Percentiles rank a stretch among this genome's conserved stretches.
These are phyloP conservation scores for Micromys minutus DNA, from an alignment of 2,113 vertebrate species.

Conservation along the genomic window DNA sequence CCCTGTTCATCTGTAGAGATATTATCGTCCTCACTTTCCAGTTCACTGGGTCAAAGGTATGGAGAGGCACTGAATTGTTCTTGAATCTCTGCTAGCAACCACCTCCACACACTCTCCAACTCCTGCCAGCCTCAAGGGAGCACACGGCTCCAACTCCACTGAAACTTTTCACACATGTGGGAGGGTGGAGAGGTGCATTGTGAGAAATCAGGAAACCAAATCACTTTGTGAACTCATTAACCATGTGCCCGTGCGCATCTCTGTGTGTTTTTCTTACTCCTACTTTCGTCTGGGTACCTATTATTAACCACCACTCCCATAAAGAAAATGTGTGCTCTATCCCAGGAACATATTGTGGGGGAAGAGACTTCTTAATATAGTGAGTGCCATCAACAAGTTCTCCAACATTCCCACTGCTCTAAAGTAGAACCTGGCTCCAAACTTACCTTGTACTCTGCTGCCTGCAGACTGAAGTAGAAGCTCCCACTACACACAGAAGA, in stretches of 20 bases:
- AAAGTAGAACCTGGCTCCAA: conserved; percentile 47
- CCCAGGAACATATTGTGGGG: conserved; percentile 55
- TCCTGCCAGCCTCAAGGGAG: background rate
- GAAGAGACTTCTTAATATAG: conserved; percentile 49
- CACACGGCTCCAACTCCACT: background rate
- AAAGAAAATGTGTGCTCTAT: conserved; percentile 5
- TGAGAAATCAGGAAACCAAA: conserved; percentile 41
- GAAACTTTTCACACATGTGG: background rate
- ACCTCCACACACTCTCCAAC: background rate
- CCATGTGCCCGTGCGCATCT: background rate
- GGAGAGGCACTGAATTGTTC: background rate
- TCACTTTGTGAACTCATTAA: conserved; percentile 35
- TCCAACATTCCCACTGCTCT: conserved; percentile 9
- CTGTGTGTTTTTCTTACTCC: background rate
- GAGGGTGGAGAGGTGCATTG: background rate
- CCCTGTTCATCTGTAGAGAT: background rate
- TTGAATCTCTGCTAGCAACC: background rate
- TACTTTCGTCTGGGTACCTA: background rate
- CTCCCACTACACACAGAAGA: background rate
- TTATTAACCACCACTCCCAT: conserved; percentile 65
- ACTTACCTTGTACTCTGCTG: background rate
- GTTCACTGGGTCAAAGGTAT: background rate
- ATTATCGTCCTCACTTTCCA: background rate
- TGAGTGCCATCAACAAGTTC: conserved; percentile 35
- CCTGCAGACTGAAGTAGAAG: background rate